Evolutionary conservation across 1,140 invertebrate species (phyloP), one percentile per base, ranked within the genome.

Genomic region (Pentalonia nigronervosa): DNA sequence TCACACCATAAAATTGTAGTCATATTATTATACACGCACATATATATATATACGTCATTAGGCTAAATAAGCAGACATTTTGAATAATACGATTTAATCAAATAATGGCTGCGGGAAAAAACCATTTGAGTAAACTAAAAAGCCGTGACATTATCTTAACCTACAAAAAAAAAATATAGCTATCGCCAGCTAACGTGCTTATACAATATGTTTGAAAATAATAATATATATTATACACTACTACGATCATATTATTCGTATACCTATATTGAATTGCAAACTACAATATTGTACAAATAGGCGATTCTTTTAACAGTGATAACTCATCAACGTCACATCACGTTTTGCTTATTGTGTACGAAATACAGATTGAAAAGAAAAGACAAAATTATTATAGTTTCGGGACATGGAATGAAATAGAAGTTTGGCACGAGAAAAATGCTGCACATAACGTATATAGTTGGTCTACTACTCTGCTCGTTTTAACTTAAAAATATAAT

Each of bases 41-140:
- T 67, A 17, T 76, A 76, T n/a, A 76, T 30, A 34, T 76, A n/a
- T 17, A 76, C 30, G n/a, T 14, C 60, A 76, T 76, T 34, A 14
- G 60, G n/a, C 60, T n/a, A 76, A 76, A 34, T 76, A 76, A 76
- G n/a, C 60, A 67, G 60, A 67, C 60, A 76, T 17, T 76, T 76
- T 76, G 60, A 76, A 76, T 76, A 76, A 76, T 76, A n/a, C 9
- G n/a, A 76, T 76, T 76, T 76, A n/a, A n/a, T 76, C 60, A 76
- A 76, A 76, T 76, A 76, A 76, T 14, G 30, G 30, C 23, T 76
- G 30, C 41, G 60, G n/a, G 17, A n/a, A n/a, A 50, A 76, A 20
- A 76, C 30, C 60, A 76, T 76, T 76, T 76, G 60, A 34, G 30
- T 76, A 76, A 76, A 76, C 60, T n/a, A 76, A 76, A 76, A 76